Percentiles rank a stretch among this genome's conserved stretches.
phyloP scores from a whole-genome alignment of 2,888 invertebrate genomes.

The Pediacus dermestoides region DNA sequence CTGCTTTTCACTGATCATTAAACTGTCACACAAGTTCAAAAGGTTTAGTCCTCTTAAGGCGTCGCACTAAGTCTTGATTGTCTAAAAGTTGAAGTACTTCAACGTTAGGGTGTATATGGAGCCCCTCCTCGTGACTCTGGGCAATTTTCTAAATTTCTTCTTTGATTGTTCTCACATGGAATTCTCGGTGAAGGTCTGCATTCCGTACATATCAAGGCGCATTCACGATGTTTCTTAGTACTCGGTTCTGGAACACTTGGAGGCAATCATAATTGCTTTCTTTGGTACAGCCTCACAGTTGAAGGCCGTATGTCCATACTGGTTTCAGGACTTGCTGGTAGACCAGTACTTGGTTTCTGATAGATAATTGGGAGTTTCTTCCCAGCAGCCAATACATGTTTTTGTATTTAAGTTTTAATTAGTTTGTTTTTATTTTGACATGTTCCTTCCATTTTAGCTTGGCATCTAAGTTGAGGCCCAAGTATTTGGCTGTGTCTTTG shows the following conservation, averaged over 20 bases:
- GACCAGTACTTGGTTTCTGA: slow-evolving; percentile 6
- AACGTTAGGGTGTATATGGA: slow-evolving; percentile 19
- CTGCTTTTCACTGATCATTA: too few species aligned
- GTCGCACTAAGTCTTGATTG: slow-evolving; percentile 13
- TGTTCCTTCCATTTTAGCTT: slow-evolving; percentile 17
- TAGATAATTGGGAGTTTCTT: background rate
- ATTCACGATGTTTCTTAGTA: slow-evolving; percentile 13
- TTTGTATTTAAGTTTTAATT: slow-evolving; percentile 1
- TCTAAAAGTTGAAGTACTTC: slow-evolving; percentile 20
- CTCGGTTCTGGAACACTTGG: slow-evolving; percentile 12
- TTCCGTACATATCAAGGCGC: slow-evolving; percentile 18
- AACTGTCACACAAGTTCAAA: too few species aligned
- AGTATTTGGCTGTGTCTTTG: slow-evolving; percentile 18
- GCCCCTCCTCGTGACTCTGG: slow-evolving; percentile 19
- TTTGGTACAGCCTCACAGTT: slow-evolving; percentile 10
- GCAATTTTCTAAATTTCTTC: slow-evolving; percentile 17
- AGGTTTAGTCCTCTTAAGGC: slow-evolving; percentile 20
- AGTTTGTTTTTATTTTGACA: slow-evolving; percentile 19
- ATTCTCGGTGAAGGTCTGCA: slow-evolving; percentile 18
- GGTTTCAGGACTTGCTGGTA: too few species aligned
- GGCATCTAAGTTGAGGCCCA: slow-evolving; percentile 17
- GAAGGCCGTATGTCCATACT: slow-evolving; percentile 10
- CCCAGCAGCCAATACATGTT: background rate
- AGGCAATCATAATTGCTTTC: too few species aligned
- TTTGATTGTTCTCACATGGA: slow-evolving; percentile 15